Percentiles rank a stretch among this genome's conserved stretches.
These are phyloP conservation scores for Lepidothrix coronata DNA, from an alignment of 2,113 vertebrate genomes.

Conservation along the genomic window DNA sequence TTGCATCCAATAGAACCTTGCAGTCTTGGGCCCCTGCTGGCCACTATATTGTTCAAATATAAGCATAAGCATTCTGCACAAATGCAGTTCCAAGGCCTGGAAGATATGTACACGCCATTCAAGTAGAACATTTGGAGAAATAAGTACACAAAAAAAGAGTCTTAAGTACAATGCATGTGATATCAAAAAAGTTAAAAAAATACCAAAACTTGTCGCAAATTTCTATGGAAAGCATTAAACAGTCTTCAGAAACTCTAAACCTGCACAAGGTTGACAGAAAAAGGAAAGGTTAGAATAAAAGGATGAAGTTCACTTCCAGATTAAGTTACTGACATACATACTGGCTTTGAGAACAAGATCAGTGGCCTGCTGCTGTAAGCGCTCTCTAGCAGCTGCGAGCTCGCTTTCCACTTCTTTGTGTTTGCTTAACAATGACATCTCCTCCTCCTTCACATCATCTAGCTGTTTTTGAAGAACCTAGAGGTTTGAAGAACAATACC, in stretches of 20 bases:
- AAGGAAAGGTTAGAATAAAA: neutral
- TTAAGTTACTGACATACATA: conserved; percentile 75
- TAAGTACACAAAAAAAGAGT: neutral
- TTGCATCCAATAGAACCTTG: neutral
- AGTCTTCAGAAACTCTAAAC: neutral
- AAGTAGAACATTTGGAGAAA: neutral
- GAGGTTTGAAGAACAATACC: neutral
- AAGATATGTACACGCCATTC: fast-evolving
- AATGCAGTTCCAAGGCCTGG: neutral
- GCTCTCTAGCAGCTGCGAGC: conserved; percentile 90
- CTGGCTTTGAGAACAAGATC: conserved; percentile 98
- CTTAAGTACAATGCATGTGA: fast-evolving
- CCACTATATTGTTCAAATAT: neutral
- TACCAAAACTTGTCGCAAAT: neutral
- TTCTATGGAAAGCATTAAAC: neutral
- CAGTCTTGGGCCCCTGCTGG: neutral
- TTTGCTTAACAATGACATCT: conserved; percentile 90
- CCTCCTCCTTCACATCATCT: conserved; percentile 93
- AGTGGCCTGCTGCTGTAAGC: conserved; percentile 93
- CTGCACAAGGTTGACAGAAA: neutral
- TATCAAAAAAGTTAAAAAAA: neutral
- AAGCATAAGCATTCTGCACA: neutral
- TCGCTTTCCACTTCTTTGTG: conserved; percentile 96
- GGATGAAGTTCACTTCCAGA: neutral
- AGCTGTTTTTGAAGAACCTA: conserved; percentile 94